A percentile compares a stretch with the other conserved stretches of the same genome.
Evolutionary conservation across 2,888 invertebrate species (phyloP).

Genomic region (Epicampocera succincta): DNA sequence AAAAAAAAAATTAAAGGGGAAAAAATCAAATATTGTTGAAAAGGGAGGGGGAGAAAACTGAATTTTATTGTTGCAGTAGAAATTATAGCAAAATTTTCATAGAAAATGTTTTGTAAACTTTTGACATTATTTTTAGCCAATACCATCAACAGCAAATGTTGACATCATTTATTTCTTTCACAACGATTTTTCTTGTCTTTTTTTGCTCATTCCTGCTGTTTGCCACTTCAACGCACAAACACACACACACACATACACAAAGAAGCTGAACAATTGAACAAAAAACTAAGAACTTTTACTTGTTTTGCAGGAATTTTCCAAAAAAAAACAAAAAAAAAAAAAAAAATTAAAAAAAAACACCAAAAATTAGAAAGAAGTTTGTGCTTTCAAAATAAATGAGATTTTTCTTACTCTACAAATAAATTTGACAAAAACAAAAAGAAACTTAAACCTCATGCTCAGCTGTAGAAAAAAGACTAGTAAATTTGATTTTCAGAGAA

Average conservation of each 20-base stretch:
- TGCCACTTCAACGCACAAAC: conserved; percentile 7
- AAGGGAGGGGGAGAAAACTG: neutral
- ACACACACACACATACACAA: conserved; percentile 11
- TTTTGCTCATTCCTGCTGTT: neutral
- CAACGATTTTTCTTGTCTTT: conserved; percentile 9
- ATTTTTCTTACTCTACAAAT: conserved; percentile 37
- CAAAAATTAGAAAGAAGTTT: too few species aligned
- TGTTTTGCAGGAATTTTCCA: conserved; percentile 48
- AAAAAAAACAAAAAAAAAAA: conserved; percentile 15
- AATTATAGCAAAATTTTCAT: conserved; percentile 55
- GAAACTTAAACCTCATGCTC: conserved; percentile 18
- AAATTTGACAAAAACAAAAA: conserved; percentile 45
- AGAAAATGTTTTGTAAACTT: conserved; percentile 55
- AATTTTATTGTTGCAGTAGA: conserved; percentile 54
- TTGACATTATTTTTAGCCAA: conserved; percentile 59
- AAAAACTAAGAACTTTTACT: conserved; percentile 68
- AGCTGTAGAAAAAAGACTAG: neutral
- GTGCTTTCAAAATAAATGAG: conserved; percentile 59
- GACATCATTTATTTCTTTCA: conserved; percentile 67
- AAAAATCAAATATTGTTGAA: neutral
- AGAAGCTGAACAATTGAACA: conserved; percentile 10
- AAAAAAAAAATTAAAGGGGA: conserved; percentile 1
- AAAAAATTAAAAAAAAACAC: neutral
- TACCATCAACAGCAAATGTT: conserved; percentile 68
- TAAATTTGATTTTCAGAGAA: conserved; percentile 10